Conservation (phyloP, 2,888 invertebrate species). For the Thumatha senex region DNA sequence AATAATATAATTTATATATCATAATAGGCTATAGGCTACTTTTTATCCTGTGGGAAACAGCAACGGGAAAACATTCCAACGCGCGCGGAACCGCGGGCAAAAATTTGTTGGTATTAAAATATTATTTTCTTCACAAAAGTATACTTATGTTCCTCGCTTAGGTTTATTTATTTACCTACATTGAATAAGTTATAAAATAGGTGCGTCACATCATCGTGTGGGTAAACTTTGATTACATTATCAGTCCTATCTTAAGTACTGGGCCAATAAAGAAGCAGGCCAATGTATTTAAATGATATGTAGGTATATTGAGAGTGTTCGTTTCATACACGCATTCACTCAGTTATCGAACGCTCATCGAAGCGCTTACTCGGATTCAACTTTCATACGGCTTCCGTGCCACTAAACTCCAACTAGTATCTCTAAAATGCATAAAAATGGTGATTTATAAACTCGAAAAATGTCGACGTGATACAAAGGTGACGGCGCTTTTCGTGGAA, state of each 20-base stretch:
- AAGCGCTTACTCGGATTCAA: slow-evolving; percentile 30
- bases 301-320: slow-evolving; percentile 2
- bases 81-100: too few species aligned
- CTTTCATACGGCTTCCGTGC: slow-evolving; percentile 39
- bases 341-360: slow-evolving; percentile 43
- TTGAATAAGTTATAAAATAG: neutral
- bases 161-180: neutral
- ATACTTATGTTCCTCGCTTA: too few species aligned
- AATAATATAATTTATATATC: too few species aligned
- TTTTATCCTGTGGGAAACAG: too few species aligned
- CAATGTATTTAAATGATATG: slow-evolving; percentile 31
- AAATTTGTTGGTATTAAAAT: too few species aligned
- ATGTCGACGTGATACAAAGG: slow-evolving; percentile 63
- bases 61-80: too few species aligned
- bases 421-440: slow-evolving; percentile 79
- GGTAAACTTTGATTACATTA: slow-evolving; percentile 21
- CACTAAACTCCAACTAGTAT: slow-evolving; percentile 22
- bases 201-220: neutral
- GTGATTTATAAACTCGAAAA: slow-evolving; percentile 65
- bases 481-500: slow-evolving; percentile 72
- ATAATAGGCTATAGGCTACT: too few species aligned
- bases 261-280: slow-evolving; percentile 29
- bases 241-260: slow-evolving; percentile 34
- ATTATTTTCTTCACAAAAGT: too few species aligned
- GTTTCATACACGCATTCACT: slow-evolving; percentile 18